Evolutionary conservation across 2,888 invertebrate genomes (phyloP).

Genomic region (Callosobruchus maculatus): DNA sequence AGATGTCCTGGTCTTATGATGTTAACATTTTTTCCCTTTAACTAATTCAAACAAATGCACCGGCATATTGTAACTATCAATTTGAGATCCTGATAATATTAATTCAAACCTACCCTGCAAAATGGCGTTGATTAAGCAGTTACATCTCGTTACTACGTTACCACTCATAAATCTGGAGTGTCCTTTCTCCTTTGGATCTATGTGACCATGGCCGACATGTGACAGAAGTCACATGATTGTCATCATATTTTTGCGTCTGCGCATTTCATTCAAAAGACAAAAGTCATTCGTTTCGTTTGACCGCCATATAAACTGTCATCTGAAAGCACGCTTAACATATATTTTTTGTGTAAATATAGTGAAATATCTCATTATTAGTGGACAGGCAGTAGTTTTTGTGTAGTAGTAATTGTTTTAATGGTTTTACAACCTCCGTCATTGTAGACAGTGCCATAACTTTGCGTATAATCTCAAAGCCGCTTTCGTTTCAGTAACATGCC

Average conservation of each 20-base stretch:
- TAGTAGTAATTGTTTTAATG: neutral
- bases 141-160: no score
- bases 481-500: neutral
- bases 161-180: no score
- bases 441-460: neutral
- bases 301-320: slow-evolving; percentile 40
- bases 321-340: slow-evolving; percentile 34
- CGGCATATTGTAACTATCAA: no score
- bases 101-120: no score
- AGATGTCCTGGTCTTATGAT: no score
- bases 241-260: neutral
- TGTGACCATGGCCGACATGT: no score
- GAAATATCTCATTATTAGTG: slow-evolving; percentile 3
- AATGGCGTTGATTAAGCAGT: no score
- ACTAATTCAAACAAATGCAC: no score
- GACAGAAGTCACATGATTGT: neutral
- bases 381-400: neutral
- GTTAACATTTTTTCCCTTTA: no score
- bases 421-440: neutral
- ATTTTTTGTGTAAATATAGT: slow-evolving; percentile 14
- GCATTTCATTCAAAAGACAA: neutral
- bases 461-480: neutral
- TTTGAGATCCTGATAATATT: no score
- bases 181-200: no score
- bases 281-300: slow-evolving; percentile 28